A percentile compares a stretch with the other conserved stretches of the same genome.
These are phyloP conservation scores for Neolamprologus modestus DNA, from an alignment of 2,113 vertebrate species.

Conservation along the genomic window DNA sequence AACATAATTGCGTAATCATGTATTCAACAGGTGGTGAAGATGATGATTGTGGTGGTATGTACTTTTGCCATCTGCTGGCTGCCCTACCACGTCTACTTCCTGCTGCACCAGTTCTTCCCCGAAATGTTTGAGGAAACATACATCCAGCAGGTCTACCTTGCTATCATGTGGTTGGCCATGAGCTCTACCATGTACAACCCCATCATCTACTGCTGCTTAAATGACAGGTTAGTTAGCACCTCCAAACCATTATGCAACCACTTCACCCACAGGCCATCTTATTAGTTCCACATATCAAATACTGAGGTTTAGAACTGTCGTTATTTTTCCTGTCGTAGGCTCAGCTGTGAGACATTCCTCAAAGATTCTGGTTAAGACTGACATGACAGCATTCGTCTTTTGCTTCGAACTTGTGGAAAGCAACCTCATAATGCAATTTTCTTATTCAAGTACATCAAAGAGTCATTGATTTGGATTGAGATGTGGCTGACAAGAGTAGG, in stretches of 20 bases:
- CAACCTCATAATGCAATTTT: background rate
- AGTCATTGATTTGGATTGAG: background rate
- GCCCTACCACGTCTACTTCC: slow-evolving; percentile 92
- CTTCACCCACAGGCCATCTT: background rate
- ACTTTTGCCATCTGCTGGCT: slow-evolving; percentile 96
- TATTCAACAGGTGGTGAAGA: slow-evolving; percentile 88
- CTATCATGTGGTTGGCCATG: slow-evolving; percentile 96
- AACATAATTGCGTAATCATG: background rate
- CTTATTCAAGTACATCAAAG: background rate
- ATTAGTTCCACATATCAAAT: background rate
- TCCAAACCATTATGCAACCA: background rate
- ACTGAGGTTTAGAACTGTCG: background rate
- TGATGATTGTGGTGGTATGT: slow-evolving; percentile 96
- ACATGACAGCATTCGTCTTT: background rate
- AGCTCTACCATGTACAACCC: slow-evolving; percentile 99
- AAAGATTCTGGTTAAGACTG: background rate
- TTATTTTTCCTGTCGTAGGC: background rate
- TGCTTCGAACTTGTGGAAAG: background rate
- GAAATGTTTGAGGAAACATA: slow-evolving; percentile 75
- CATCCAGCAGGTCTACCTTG: slow-evolving; percentile 93
- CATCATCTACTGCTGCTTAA: slow-evolving; percentile 99
- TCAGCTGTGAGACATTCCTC: background rate
- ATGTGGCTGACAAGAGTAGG: background rate
- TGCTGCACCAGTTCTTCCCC: slow-evolving; percentile 80
- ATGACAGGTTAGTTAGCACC: slow-evolving; percentile 78